Conservation (phyloP, 2,888 invertebrate genomes). For the Chrysomela aeneicollis region DNA sequence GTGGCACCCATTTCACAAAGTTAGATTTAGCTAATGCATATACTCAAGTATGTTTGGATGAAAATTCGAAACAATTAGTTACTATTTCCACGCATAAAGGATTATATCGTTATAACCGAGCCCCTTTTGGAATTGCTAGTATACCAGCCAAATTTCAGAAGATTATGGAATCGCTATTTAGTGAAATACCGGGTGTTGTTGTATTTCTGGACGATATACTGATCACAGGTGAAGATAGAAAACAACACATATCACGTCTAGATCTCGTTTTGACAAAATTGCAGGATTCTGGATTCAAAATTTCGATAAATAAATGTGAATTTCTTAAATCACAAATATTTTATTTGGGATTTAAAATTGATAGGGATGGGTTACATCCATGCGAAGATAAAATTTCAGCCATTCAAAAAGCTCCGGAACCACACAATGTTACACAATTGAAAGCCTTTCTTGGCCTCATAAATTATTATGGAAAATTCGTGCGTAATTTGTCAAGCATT, state of each 20-base stretch:
- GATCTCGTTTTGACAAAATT: constrained; percentile 12
- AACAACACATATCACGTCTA: constrained; percentile 15
- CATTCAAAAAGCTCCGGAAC: constrained; percentile 25
- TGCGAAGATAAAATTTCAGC: constrained; percentile 21
- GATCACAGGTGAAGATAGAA: constrained; percentile 16
- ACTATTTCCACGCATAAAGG: constrained; percentile 33
- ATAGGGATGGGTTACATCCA: constrained; percentile 32
- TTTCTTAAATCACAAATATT: constrained; percentile 13
- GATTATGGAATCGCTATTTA: constrained; percentile 27
- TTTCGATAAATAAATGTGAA: constrained; percentile 16
- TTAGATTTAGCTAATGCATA: constrained; percentile 32
- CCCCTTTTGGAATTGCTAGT: constrained; percentile 29
- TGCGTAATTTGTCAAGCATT: constrained; percentile 30
- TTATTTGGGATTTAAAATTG: constrained; percentile 4
- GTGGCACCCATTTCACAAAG: constrained; percentile 30
- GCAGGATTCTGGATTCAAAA: constrained; percentile 22
- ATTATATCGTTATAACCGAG: constrained; percentile 41
- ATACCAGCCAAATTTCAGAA: constrained; percentile 28
- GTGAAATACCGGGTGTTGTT: constrained; percentile 20
- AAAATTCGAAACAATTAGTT: constrained; percentile 23
- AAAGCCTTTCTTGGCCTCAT: constrained; percentile 32
- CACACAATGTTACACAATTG: constrained; percentile 28
- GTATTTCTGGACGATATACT: constrained; percentile 28
- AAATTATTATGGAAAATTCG: constrained; percentile 36
- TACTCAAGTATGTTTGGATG: constrained; percentile 29